Evolutionary conservation across 2,797 vertebrate species (phyloP).

Genomic region (Oreortyx pictus): DNA sequence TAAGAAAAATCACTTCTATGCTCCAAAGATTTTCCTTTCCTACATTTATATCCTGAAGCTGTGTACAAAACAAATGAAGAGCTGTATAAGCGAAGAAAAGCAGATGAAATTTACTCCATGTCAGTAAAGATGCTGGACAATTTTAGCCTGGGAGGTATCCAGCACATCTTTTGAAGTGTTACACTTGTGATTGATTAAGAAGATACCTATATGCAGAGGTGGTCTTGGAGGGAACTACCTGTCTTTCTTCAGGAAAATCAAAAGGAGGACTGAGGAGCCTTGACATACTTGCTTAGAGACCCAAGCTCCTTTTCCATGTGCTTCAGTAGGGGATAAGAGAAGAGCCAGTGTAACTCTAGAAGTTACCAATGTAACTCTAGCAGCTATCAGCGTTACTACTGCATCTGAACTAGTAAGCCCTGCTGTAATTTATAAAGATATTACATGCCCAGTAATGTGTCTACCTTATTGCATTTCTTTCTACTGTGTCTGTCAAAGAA

Average conservation of each 20-base stretch:
- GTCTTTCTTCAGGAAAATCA: background rate
- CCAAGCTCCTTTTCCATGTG: background rate
- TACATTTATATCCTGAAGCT: background rate
- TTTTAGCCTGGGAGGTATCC: rapidly evolving
- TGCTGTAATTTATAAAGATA: background rate
- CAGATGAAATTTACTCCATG: background rate
- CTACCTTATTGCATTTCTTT: background rate
- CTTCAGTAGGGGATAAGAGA: background rate
- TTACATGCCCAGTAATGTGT: background rate
- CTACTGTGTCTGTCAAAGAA: too few relatives aligned
- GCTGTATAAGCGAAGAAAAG: background rate
- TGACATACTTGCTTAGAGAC: too few relatives aligned
- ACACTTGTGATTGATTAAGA: background rate
- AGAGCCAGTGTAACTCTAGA: background rate
- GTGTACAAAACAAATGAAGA: background rate
- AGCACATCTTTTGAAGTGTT: background rate
- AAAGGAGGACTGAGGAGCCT: background rate
- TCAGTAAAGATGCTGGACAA: background rate
- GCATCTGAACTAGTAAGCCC: background rate
- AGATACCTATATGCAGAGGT: background rate
- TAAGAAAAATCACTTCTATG: background rate
- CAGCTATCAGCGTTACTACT: background rate
- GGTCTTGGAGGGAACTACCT: background rate
- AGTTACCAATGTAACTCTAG: background rate
- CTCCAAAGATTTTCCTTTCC: background rate